These are phyloP conservation scores for Ceramica pisi DNA, from an alignment of 2,888 invertebrate species.

Conservation along the genomic window DNA sequence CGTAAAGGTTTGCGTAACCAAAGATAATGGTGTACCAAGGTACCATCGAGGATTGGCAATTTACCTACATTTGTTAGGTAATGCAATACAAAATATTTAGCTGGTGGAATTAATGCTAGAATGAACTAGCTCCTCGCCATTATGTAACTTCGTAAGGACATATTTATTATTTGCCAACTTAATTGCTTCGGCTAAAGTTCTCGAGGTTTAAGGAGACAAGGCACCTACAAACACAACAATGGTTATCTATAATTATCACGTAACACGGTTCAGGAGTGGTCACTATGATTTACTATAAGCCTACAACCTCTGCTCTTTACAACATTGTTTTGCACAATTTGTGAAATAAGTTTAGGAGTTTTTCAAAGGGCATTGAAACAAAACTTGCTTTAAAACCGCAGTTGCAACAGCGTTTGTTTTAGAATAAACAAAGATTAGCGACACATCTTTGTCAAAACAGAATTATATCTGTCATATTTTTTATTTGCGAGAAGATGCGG, in stretches of 20 bases:
- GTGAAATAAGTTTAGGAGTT: conserved; percentile 8
- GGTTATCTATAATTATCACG: conserved; percentile 49
- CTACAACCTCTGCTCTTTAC: conserved; percentile 30
- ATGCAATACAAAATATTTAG: conserved; percentile 67
- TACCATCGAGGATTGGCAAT: conserved; percentile 64
- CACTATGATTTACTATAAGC: conserved; percentile 47
- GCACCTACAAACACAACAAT: conserved; percentile 47
- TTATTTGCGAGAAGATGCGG: conserved; percentile 46
- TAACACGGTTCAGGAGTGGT: conserved; percentile 42
- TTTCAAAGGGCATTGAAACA: conserved; percentile 17
- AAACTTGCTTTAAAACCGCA: not conserved
- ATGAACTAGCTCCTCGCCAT: conserved; percentile 33
- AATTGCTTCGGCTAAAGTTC: conserved; percentile 55
- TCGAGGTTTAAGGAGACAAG: conserved; percentile 42
- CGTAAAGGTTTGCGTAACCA: conserved; percentile 71
- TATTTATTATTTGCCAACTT: conserved; percentile 55
- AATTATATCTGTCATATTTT: conserved; percentile 27
- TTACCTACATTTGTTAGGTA: conserved; percentile 70
- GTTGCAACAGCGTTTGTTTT: conserved; percentile 14
- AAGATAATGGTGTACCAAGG: conserved; percentile 58
- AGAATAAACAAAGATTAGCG: conserved; percentile 20
- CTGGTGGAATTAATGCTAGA: conserved; percentile 57
- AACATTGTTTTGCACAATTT: conserved; percentile 29
- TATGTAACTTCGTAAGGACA: conserved; percentile 44
- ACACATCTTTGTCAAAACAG: conserved; percentile 21